Evolutionary conservation across 1,140 invertebrate species (phyloP).

Genomic region (Calliphora vicina): DNA sequence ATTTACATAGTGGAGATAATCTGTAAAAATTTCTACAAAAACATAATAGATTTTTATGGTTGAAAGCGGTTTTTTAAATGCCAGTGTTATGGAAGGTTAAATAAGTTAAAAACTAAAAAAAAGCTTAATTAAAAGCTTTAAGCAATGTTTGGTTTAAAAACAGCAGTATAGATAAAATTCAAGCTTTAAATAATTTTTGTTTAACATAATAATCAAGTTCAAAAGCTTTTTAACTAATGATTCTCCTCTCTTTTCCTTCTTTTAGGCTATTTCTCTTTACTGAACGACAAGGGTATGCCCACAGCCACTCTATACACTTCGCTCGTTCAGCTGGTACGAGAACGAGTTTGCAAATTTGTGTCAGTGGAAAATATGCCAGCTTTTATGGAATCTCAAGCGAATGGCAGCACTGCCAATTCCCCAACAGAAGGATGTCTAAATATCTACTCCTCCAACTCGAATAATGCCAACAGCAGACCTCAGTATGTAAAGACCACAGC

Average conservation of each 20-base stretch:
- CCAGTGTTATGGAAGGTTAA: too few relatives aligned
- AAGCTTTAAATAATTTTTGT: too few relatives aligned
- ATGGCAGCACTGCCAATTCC: conserved; percentile 51
- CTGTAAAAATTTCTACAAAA: too few relatives aligned
- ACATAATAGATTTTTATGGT: too few relatives aligned
- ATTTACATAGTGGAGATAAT: too few relatives aligned
- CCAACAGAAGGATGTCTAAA: conserved; percentile 56
- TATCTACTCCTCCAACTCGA: conserved; percentile 36
- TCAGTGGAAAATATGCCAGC: conserved; percentile 62
- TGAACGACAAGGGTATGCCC: conserved; percentile 58
- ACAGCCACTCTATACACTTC: conserved; percentile 58
- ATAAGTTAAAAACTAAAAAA: too few relatives aligned
- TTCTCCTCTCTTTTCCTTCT: background rate
- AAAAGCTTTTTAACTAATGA: too few relatives aligned
- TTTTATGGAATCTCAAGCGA: conserved; percentile 55
- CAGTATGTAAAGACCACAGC: conserved; percentile 61
- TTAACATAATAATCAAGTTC: too few relatives aligned
- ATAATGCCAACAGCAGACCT: conserved; percentile 47
- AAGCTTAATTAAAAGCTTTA: too few relatives aligned
- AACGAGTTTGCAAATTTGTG: conserved; percentile 61
- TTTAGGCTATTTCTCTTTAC: conserved; percentile 59
- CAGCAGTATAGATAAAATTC: too few relatives aligned
- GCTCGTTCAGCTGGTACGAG: conserved; percentile 58
- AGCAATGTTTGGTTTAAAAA: too few relatives aligned
- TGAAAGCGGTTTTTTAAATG: too few relatives aligned